Evolutionary conservation across 2,888 invertebrate species (phyloP).

Genomic region (Alentia gelatinosa): DNA sequence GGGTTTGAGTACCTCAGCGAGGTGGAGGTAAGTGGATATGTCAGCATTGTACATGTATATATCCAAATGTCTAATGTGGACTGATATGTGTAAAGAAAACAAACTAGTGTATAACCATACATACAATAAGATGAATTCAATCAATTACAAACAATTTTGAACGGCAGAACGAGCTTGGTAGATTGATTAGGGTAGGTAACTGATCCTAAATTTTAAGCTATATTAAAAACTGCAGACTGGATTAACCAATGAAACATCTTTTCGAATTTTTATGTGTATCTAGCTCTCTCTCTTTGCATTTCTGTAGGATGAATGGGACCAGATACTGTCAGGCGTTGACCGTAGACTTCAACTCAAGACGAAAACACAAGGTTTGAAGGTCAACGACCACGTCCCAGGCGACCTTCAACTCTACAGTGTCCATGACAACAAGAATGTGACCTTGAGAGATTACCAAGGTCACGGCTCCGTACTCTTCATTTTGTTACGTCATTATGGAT

Average conservation of each 20-base stretch:
- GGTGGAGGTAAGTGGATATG: not conserved
- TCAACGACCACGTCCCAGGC: not conserved
- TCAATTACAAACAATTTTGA: not conserved
- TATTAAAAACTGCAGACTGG: not conserved
- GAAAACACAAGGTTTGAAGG: not conserved
- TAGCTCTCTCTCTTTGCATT: not conserved
- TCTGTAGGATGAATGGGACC: not conserved
- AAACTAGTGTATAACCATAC: not conserved
- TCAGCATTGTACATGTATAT: not conserved
- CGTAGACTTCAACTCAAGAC: not conserved
- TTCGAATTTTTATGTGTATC: not conserved
- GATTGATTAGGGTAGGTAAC: not conserved
- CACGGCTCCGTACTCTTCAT: conserved; percentile 68
- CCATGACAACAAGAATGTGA: conserved; percentile 65
- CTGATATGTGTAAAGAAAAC: not conserved
- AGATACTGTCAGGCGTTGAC: not conserved
- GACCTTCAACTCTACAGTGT: conserved; percentile 58
- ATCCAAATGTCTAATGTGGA: not conserved
- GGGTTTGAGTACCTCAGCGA: not conserved
- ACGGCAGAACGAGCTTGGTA: not conserved
- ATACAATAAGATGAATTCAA: not conserved
- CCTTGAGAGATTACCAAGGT: conserved; percentile 65
- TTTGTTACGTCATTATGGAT: conserved; percentile 77
- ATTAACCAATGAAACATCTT: not conserved
- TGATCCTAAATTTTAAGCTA: not conserved